Conservation (phyloP, 2,797 vertebrate species). For the Spea hammondii region DNA sequence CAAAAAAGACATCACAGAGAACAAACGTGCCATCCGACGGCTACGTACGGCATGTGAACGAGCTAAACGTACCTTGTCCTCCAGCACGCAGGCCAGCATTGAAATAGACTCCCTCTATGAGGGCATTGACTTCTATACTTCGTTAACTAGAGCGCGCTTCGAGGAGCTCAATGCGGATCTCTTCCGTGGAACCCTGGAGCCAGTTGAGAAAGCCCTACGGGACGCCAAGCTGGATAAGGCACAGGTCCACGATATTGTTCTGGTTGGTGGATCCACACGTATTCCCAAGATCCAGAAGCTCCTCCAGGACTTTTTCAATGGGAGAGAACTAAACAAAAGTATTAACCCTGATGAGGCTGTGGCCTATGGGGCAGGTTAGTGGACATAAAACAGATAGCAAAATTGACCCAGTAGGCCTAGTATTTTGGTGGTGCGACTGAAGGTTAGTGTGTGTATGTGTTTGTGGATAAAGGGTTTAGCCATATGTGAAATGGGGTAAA, state of each 20-base stretch:
- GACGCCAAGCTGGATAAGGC: slow-evolving; percentile 84
- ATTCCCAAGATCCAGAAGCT: slow-evolving; percentile 86
- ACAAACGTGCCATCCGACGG: slow-evolving; percentile 80
- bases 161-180: slow-evolving; percentile 85
- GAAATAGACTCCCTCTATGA: slow-evolving; percentile 83
- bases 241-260: slow-evolving; percentile 82
- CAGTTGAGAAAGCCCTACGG: slow-evolving; percentile 81
- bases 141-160: slow-evolving; percentile 84
- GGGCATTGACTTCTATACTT: slow-evolving; percentile 86
- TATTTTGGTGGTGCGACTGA: too few species aligned
- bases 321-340: slow-evolving; percentile 84
- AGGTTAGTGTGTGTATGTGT: too few species aligned
- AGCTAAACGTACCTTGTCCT: slow-evolving; percentile 78
- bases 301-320: slow-evolving; percentile 84
- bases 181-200: slow-evolving; percentile 83
- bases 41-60: slow-evolving; percentile 78
- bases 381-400: not conserved
- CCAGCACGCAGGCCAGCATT: slow-evolving; percentile 78
- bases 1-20: slow-evolving; percentile 84
- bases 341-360: slow-evolving; percentile 88
- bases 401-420: too few species aligned
- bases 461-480: too few species aligned
- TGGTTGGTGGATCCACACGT: slow-evolving; percentile 83
- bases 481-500: too few species aligned
- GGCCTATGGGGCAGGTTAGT: slow-evolving; percentile 80